These are phyloP conservation scores for Ganaspis sp. DNA, from an alignment of 1,140 invertebrate species.

Conservation along the genomic window DNA sequence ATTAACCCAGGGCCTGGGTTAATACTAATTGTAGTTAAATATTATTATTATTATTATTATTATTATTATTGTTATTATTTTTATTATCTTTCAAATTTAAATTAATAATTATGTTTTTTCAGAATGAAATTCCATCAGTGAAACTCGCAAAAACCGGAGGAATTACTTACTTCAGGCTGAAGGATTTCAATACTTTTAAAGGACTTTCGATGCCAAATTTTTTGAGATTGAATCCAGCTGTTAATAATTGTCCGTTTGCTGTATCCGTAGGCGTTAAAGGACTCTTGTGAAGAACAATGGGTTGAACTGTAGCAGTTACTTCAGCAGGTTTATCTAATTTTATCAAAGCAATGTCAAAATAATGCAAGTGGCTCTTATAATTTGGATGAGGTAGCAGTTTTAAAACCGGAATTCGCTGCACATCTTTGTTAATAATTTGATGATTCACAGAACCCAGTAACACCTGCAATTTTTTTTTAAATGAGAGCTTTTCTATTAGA, in stretches of 20 bases:
- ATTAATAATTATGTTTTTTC: too few species aligned
- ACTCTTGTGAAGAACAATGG: conserved; percentile 71
- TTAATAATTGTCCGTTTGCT: conserved; percentile 55
- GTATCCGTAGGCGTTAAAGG: conserved; percentile 53
- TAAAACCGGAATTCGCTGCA: conserved; percentile 61
- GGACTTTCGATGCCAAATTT: conserved; percentile 44
- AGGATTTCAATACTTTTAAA: conserved; percentile 57
- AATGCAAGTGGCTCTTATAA: conserved; percentile 69
- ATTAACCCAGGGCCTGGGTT: too few species aligned
- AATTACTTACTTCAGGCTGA: conserved; percentile 58
- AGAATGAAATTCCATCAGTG: too few species aligned
- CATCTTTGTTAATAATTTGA: conserved; percentile 35
- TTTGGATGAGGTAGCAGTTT: conserved; percentile 68
- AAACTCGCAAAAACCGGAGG: too few species aligned
- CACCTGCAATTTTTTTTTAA: conserved; percentile 53
- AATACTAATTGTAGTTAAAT: too few species aligned
- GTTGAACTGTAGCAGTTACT: conserved; percentile 63
- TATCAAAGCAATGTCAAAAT: conserved; percentile 77
- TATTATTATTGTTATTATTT: too few species aligned
- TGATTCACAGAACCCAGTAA: conserved; percentile 67
- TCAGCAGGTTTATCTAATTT: conserved; percentile 64
- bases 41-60: too few species aligned
- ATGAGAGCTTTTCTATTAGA: too few species aligned
- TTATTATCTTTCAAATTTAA: too few species aligned
- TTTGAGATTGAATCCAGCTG: conserved; percentile 67